Evolutionary conservation across 2,113 vertebrate species (phyloP).

Genomic region (Paramisgurnus dabryanus): DNA sequence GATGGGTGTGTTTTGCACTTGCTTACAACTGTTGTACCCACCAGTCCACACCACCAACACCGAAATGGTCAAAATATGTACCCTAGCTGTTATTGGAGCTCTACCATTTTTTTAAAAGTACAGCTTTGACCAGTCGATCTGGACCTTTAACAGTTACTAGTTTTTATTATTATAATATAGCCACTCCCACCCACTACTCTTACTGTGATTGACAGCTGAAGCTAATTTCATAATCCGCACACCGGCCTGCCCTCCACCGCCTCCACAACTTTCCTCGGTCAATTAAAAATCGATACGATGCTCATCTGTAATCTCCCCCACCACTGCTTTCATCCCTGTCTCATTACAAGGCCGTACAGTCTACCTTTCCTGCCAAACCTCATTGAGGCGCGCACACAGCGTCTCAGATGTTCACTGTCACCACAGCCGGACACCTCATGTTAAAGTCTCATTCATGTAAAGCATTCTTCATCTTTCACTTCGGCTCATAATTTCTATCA

Average conservation of each 20-base stretch:
- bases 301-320: conserved; percentile 61
- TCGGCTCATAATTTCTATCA: too few species aligned
- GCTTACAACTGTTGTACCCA: background rate
- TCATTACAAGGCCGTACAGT: conserved; percentile 57
- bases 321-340: conserved; percentile 56
- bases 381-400: conserved; percentile 26
- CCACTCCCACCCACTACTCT: background rate
- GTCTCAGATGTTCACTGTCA: background rate
- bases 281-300: conserved; percentile 65
- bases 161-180: background rate
- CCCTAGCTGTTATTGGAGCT: too few species aligned
- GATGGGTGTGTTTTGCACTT: background rate
- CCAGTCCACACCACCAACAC: background rate
- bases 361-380: conserved; percentile 53
- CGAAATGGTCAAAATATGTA: background rate
- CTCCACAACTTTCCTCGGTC: conserved; percentile 51
- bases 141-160: background rate
- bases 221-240: conserved; percentile 54
- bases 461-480: too few species aligned
- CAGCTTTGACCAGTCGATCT: background rate
- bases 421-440: background rate
- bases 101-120: too few species aligned
- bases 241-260: conserved; percentile 27
- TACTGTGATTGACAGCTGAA: conserved; percentile 55
- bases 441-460: conserved; percentile 4